Percentiles rank a stretch among this genome's conserved stretches.
Conservation (phyloP, 2,113 vertebrate genomes). For the Microcebus jonahi region DNA sequence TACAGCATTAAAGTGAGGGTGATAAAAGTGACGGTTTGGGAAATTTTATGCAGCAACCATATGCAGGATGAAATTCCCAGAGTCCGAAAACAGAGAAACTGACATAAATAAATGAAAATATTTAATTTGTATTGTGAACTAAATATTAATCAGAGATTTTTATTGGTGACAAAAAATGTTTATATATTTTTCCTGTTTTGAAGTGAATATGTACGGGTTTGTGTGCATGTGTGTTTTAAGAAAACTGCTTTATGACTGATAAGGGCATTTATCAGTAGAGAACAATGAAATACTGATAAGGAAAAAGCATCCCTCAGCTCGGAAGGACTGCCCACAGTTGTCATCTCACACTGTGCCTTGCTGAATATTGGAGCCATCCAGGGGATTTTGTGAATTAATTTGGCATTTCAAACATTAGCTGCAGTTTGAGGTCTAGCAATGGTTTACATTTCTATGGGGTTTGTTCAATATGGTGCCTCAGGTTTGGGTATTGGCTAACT, state of each 20-base stretch:
- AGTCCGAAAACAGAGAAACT: not conserved
- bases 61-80: not conserved
- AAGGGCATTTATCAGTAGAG: conserved; percentile 77
- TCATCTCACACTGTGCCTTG: conserved; percentile 72
- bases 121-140: conserved; percentile 60
- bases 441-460: conserved; percentile 73
- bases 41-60: not conserved
- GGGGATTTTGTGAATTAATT: conserved; percentile 79
- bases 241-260: conserved; percentile 74
- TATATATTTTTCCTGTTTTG: not conserved
- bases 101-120: conserved; percentile 59
- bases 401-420: conserved; percentile 73
- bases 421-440: conserved; percentile 73
- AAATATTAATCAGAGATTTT: conserved; percentile 73
- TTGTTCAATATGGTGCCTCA: conserved; percentile 64
- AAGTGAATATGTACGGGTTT: not conserved
- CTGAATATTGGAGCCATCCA: conserved; percentile 61
- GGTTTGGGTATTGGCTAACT: conserved; percentile 60
- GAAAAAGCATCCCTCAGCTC: conserved; percentile 69
- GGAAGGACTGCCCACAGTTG: conserved; percentile 67
- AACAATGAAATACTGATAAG: conserved; percentile 81
- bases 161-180: conserved; percentile 71
- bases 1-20: not conserved
- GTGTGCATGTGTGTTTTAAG: conserved; percentile 35
- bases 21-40: not conserved